A percentile compares a stretch with the other conserved stretches of the same genome.
These are phyloP conservation scores for Thyatira batis DNA, from an alignment of 2,888 invertebrate species.

Conservation along the genomic window DNA sequence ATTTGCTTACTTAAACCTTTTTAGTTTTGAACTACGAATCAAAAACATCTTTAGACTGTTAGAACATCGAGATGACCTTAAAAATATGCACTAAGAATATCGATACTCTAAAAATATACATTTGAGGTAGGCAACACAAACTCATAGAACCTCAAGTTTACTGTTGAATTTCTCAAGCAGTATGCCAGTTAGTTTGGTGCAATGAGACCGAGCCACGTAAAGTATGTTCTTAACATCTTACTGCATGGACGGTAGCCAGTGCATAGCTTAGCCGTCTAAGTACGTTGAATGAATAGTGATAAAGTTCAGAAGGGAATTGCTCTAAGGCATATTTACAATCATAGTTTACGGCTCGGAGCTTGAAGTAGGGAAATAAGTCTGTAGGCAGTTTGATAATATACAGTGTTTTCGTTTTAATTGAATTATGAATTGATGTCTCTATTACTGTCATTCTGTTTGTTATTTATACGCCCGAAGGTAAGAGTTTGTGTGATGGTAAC, in stretches of 20 bases:
- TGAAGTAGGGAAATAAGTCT: not conserved
- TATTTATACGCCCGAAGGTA: too few species aligned
- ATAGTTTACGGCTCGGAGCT: not conserved
- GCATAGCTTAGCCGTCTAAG: constrained; percentile 6
- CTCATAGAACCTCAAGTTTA: not conserved
- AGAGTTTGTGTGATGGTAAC: too few species aligned
- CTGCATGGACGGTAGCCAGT: constrained; percentile 9
- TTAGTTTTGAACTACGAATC: too few species aligned
- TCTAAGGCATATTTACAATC: constrained; percentile 1
- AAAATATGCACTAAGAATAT: too few species aligned
- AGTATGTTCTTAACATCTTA: constrained; percentile 20
- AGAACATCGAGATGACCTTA: too few species aligned
- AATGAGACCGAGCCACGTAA: constrained; percentile 23
- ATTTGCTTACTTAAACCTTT: too few species aligned
- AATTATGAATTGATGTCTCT: not conserved
- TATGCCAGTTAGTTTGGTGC: constrained; percentile 12
- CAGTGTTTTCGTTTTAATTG: not conserved
- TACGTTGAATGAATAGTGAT: not conserved
- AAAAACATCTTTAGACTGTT: too few species aligned
- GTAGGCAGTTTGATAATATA: not conserved
- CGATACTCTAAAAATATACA: too few species aligned
- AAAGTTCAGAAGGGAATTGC: not conserved
- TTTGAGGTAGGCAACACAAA: too few species aligned
- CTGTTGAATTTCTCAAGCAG: not conserved
- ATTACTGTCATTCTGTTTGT: not conserved